Conservation (phyloP, 2,797 vertebrate species). For the Intellagama lesueurii region DNA sequence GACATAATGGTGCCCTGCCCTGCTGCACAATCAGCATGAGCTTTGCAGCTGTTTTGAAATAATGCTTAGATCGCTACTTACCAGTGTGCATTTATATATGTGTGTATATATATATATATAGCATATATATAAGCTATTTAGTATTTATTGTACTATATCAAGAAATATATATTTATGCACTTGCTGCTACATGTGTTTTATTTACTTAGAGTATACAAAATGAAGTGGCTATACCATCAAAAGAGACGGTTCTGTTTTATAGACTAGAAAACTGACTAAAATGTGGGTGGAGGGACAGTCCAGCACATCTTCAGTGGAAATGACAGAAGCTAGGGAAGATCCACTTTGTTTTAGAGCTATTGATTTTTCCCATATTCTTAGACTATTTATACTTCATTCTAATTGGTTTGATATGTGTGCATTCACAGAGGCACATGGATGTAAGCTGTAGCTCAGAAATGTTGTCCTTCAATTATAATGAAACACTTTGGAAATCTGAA, state of each 20-base stretch:
- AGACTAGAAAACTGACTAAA: neutral
- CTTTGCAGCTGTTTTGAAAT: neutral
- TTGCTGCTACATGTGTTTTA: slow-evolving; percentile 6
- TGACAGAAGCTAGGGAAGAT: no score
- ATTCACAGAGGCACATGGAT: neutral
- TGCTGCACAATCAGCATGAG: slow-evolving; percentile 12
- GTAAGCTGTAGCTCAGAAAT: neutral
- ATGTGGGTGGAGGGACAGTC: neutral
- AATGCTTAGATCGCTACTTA: neutral
- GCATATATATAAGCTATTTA: neutral
- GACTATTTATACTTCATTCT: neutral
- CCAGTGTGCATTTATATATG: neutral
- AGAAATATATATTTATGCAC: neutral
- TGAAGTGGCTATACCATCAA: neutral
- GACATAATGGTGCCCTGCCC: slow-evolving; percentile 24
- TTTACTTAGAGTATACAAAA: slow-evolving; percentile 3
- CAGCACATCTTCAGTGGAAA: neutral
- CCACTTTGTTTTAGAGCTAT: neutral
- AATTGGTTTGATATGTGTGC: no score
- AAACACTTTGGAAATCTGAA: neutral
- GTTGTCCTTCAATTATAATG: neutral
- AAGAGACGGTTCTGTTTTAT: neutral
- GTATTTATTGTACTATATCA: neutral
- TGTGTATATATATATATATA: neutral
- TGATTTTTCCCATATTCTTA: neutral